phyloP scores from a whole-genome alignment of 1,140 invertebrate genomes.

The Penaeus chinensis region DNA sequence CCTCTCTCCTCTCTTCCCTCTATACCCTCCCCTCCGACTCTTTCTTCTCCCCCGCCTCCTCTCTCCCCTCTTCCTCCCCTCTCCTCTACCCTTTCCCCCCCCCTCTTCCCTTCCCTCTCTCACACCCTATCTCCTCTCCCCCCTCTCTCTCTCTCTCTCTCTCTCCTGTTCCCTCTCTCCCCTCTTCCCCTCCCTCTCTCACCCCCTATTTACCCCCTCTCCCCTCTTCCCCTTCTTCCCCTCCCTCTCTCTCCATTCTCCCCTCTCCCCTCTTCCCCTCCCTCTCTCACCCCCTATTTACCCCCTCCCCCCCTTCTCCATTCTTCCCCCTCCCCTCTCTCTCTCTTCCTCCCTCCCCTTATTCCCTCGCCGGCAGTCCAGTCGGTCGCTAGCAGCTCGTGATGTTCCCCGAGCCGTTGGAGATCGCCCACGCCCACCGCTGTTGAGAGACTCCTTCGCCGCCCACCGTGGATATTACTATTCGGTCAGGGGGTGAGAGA shows the following conservation, averaged over 20 bases:
- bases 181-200: background rate
- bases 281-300: too few relatives aligned
- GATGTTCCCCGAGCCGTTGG: background rate
- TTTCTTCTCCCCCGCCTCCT: background rate
- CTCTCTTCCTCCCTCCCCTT: background rate
- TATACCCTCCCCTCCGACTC: background rate
- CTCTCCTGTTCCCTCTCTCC: too few relatives aligned
- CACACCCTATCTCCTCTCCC: background rate
- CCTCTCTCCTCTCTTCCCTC: background rate
- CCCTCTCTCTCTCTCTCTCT: too few relatives aligned
- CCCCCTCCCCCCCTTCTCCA: background rate
- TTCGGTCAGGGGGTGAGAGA: too few relatives aligned
- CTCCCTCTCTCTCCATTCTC: background rate
- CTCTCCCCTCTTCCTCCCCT: background rate
- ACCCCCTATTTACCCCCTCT: background rate
- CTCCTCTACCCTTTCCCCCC: background rate
- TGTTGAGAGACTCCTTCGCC: background rate
- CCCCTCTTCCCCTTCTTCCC: background rate
- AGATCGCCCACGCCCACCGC: background rate
- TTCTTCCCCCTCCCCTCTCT: too few relatives aligned
- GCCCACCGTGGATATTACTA: too few relatives aligned
- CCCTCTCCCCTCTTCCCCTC: conserved; percentile 1
- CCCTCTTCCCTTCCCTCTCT: background rate
- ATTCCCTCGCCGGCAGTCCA: background rate
- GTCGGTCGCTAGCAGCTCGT: background rate